Evolutionary conservation across 2,888 invertebrate species (phyloP).

Genomic region (Lasioglossum oenotherae): DNA sequence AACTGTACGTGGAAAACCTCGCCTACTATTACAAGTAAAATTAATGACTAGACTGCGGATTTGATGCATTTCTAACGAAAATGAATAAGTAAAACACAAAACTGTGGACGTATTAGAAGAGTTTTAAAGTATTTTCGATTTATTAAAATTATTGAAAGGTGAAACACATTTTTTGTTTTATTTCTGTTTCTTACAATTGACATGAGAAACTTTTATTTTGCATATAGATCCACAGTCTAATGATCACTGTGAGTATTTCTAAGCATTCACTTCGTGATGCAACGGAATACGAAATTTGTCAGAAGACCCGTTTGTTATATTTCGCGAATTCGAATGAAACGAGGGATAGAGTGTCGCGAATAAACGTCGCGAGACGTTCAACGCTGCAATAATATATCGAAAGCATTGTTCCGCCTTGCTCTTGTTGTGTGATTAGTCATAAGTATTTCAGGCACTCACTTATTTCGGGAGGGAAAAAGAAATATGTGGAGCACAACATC

Average conservation of each 20-base stretch:
- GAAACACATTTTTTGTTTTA: no score
- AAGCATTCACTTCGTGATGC: background rate
- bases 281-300: background rate
- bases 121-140: no score
- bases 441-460: conserved; percentile 51
- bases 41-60: background rate
- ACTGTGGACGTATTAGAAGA: no score
- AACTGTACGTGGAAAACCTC: no score
- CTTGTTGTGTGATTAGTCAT: conserved; percentile 62
- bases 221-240: background rate
- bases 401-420: conserved; percentile 56
- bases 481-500: conserved; percentile 52
- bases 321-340: background rate
- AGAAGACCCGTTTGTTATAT: background rate
- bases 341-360: background rate
- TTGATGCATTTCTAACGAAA: background rate
- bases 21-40: background rate
- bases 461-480: conserved; percentile 61
- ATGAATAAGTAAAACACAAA: no score
- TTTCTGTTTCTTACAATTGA: no score
- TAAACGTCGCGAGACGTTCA: conserved; percentile 6
- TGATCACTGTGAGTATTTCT: background rate
- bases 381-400: conserved; percentile 36
- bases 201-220: background rate
- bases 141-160: no score